Base-by-base conservation (phyloP, 2,797 vertebrate species). In the Luscinia megarhynchos region DNA sequence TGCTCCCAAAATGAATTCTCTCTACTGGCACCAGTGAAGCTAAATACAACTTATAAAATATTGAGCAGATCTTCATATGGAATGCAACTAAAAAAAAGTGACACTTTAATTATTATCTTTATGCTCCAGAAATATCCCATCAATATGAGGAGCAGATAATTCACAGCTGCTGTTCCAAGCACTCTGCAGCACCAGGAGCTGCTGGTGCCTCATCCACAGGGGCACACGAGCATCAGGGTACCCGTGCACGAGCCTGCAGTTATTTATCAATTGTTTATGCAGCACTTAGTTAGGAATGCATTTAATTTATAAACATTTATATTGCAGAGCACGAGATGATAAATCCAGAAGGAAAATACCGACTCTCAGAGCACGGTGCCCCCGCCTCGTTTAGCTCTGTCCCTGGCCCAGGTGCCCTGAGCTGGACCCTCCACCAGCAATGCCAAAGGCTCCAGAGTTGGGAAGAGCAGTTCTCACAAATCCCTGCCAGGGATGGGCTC, bases 111-210 rank as follows among this genome's bases (percentile, higher is more conserved):
- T 89, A 93, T 89, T 75, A 81, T 91, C 87, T 93, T 93, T 92
- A 94, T 91, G 94, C 89, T 94, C 84, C 93, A 93, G 94, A 93
- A 95, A 87, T 86, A 93, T 50, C 88, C 84, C 90, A 92, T 93
- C 92, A 93, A 63, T 86, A 90, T 9, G 77, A 90, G 84, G 18
- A 87, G 68, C 86, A 84, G 86, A 87, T 84, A 93, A 90, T 79
- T 93, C 88, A 73, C 73, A 64, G 88, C n/a, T 9, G 26, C 77
- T 43, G 51, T 46, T 91, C 29, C 90, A 82, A 12, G 74, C 53
- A 10, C 88, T 55, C 66, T 63, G 88, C 80, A 93, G 88, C 68
- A 79, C 9, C 92, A 76, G 80, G 83, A 90, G 94, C 70, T 30
- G 27, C 32, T 26, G 90, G 74, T 50, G 82, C 72, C 64, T 40